Evolutionary conservation across 1,140 invertebrate species (phyloP).

Genomic region (Polypedilum pembai): DNA sequence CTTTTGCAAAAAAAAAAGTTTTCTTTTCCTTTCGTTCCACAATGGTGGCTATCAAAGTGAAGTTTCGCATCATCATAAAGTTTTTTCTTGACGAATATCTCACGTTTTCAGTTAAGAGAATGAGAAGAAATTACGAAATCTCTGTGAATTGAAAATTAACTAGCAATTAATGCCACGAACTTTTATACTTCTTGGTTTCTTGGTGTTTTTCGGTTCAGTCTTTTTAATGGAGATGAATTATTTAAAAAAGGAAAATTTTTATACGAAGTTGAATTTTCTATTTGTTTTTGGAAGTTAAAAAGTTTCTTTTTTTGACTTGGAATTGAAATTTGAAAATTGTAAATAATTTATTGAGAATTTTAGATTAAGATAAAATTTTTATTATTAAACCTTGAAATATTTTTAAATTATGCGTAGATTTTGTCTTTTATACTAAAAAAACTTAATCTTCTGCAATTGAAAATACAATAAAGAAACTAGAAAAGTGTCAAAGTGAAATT

Average conservation of each 20-base stretch:
- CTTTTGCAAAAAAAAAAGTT: slow-evolving; percentile 5
- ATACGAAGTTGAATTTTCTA: background rate
- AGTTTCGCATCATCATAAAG: background rate
- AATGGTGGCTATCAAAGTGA: background rate
- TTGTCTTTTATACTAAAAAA: background rate
- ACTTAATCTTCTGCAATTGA: background rate
- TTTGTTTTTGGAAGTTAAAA: background rate
- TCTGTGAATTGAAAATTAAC: slow-evolving; percentile 26
- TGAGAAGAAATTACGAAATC: slow-evolving; percentile 13
- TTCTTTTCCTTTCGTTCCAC: background rate
- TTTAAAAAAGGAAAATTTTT: background rate
- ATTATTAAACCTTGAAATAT: no score
- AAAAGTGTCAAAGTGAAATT: background rate
- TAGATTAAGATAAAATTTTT: background rate
- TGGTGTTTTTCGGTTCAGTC: no score
- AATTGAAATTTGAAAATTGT: background rate
- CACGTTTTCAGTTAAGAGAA: slow-evolving; percentile 20
- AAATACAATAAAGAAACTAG: background rate
- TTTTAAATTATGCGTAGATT: background rate
- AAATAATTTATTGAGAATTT: background rate
- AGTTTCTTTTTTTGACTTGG: background rate
- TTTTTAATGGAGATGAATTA: background rate
- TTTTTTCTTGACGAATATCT: background rate
- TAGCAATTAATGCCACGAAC: background rate
- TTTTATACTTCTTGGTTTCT: no score